Evolutionary conservation across 1,140 invertebrate genomes (phyloP).

Genomic region (Grapholita molesta): DNA sequence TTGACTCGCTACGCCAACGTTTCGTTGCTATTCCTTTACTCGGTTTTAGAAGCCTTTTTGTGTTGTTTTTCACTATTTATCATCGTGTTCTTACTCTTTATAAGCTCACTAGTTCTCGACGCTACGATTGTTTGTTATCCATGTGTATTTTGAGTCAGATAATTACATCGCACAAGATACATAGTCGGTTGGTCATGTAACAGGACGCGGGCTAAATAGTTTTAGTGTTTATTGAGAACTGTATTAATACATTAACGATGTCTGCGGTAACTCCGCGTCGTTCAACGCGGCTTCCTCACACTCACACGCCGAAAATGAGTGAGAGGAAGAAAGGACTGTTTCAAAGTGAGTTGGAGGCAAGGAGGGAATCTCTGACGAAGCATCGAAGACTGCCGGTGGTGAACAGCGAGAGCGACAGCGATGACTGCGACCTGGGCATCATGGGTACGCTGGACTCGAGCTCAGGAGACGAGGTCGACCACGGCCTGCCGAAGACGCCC

Average conservation of each 20-base stretch:
- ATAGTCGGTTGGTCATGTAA: constrained; percentile 8
- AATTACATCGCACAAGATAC: neutral
- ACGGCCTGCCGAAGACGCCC: constrained; percentile 55
- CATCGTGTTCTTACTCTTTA: constrained; percentile 8
- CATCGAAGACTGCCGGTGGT: constrained; percentile 61
- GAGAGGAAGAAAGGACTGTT: constrained; percentile 73
- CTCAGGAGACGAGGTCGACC: constrained; percentile 65
- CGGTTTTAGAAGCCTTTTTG: constrained; percentile 25
- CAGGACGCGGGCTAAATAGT: neutral
- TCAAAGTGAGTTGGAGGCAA: constrained; percentile 41
- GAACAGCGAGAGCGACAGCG: constrained; percentile 67
- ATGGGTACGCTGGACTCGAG: constrained; percentile 68
- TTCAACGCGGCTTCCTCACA: constrained; percentile 53
- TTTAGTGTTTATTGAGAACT: neutral
- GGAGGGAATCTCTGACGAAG: constrained; percentile 53
- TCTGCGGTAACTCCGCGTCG: constrained; percentile 62
- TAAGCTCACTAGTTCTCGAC: neutral
- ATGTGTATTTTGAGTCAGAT: neutral
- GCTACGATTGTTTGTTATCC: constrained; percentile 6
- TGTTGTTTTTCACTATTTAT: neutral
- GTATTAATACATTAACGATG: constrained; percentile 36
- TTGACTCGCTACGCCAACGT: constrained; percentile 30
- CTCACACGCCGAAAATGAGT: constrained; percentile 69
- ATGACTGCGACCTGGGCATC: constrained; percentile 70
- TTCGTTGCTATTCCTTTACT: constrained; percentile 34